phyloP scores from a whole-genome alignment of 2,888 invertebrate genomes.

The Perizoma flavofasciatum region DNA sequence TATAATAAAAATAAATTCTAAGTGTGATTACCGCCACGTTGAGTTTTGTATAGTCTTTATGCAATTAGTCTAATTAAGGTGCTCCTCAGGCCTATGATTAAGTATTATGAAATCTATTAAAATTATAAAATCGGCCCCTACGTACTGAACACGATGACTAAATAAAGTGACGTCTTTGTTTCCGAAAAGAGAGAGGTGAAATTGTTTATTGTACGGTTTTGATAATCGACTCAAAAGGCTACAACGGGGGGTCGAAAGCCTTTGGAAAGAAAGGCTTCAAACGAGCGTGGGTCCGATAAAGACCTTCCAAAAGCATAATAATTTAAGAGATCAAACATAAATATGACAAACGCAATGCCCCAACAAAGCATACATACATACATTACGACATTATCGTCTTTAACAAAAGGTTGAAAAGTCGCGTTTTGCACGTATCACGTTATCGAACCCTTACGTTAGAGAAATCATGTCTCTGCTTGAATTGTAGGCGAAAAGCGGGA shows the following conservation, averaged over 20 bases:
- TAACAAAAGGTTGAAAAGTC: constrained; percentile 82
- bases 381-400: constrained; percentile 76
- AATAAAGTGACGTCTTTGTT: no score
- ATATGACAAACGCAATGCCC: constrained; percentile 71
- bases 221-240: not conserved
- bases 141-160: no score
- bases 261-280: constrained; percentile 20
- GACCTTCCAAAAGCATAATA: constrained; percentile 31
- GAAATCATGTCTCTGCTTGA: constrained; percentile 53
- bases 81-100: no score
- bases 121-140: no score
- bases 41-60: no score
- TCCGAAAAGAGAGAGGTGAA: no score
- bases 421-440: constrained; percentile 77
- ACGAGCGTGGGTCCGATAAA: constrained; percentile 32
- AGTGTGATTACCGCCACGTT: no score
- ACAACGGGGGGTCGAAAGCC: constrained; percentile 4
- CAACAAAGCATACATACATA: constrained; percentile 66
- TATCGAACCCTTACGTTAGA: constrained; percentile 77
- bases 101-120: no score
- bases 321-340: constrained; percentile 53
- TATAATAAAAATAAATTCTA: no score
- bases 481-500: constrained; percentile 40
- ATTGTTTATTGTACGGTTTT: no score
- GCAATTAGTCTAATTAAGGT: no score